Evolutionary conservation across 2,113 vertebrate species (phyloP), one percentile per base, ranked within the genome.

Genomic region (Cyprinodon tularosa): DNA sequence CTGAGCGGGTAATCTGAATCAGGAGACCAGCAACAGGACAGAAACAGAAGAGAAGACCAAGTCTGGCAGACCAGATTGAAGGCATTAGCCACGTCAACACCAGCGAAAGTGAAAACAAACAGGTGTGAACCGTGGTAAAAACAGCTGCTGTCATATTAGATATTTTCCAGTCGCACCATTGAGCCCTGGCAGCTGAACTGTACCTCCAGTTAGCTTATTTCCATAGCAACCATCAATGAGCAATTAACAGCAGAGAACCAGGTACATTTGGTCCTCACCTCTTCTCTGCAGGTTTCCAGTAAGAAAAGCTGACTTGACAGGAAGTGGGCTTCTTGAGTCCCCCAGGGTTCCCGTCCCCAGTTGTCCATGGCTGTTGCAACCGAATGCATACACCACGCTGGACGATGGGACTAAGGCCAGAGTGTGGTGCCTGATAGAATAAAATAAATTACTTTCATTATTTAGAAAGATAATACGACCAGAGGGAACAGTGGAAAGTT

Each of bases 371-470:
- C 92, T 93, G 90, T 98, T 98, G 88, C 96, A 97, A 68, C 97
- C 98, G 90, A 99, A 99, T 60, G 98, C 96, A 92, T 98, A 98
- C 89, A 99, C 95, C 84, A 96, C 78, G 84, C 97, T 95, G 60
- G 97, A 96, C 88, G 97, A 97, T 90, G 97, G 96, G 88, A 98
- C 97, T 40, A 97, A 98, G 38, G 97, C 98, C 90, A 99, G 84
- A 20, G 98, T 99, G 92, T 99, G 98, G 83, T 96, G 95, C 90
- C 98, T 99, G 90, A 37, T 63, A 1, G 1, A 39, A 17, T 77
- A n/a, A 3, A 17, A 40, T 42, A 70, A 17, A 37, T 12, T 15
- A 17, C 1, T 39, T 38, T 61, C 36, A 29, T 15, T 17, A 62
- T 7, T 3, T 36, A 71, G 59, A 10, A 38, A 1, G 15, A 29